Evolutionary conservation across 2,797 vertebrate species (phyloP).

Genomic region (Brachyrhaphis roseni): DNA sequence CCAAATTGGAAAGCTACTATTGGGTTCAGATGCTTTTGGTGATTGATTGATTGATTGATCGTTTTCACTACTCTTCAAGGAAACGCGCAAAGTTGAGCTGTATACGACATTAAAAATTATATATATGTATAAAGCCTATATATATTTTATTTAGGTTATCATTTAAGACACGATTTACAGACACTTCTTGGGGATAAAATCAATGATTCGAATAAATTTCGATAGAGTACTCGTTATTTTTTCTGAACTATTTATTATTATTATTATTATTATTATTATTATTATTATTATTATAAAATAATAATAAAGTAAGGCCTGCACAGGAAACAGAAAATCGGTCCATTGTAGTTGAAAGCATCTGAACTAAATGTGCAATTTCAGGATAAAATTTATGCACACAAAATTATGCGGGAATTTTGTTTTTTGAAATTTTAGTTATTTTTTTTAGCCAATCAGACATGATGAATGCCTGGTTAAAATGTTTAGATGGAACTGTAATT

Average conservation of each 20-base stretch:
- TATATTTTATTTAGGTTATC: neutral
- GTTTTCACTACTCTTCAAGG: neutral
- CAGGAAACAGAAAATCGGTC: neutral
- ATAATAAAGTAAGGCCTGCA: neutral
- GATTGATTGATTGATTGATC: neutral
- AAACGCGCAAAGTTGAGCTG: neutral
- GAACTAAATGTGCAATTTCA: neutral
- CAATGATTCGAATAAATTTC: neutral
- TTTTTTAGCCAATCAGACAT: neutral
- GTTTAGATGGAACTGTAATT: neutral
- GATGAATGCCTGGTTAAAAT: neutral
- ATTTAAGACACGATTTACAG: neutral
- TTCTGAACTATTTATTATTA: constrained; percentile 27
- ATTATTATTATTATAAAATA: constrained; percentile 17
- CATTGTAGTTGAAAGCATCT: neutral
- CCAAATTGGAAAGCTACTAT: neutral
- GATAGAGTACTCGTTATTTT: neutral
- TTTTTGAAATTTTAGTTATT: neutral
- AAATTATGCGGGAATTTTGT: neutral
- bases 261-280: constrained; percentile 9
- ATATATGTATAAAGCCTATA: neutral
- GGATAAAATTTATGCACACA: neutral
- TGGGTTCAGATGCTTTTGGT: neutral
- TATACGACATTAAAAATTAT: neutral
- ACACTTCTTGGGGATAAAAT: neutral